A percentile compares a stretch with the other conserved stretches of the same genome.
These are phyloP conservation scores for Oncorhynchus clarkii DNA, from an alignment of 2,113 vertebrate species.

Conservation along the genomic window DNA sequence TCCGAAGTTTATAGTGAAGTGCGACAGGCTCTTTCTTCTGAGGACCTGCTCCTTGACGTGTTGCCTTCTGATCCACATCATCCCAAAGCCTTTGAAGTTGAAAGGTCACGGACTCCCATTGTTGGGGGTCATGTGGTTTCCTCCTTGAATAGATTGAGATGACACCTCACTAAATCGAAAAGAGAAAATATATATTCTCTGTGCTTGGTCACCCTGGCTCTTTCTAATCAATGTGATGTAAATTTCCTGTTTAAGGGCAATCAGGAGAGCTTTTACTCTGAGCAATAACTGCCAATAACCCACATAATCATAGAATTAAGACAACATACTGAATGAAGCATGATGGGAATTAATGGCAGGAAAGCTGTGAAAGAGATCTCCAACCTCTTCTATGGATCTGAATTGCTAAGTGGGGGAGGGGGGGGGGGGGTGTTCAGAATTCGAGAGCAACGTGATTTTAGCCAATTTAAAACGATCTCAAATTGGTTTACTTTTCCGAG, in stretches of 20 bases:
- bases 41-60: neutral
- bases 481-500: slow-evolving; percentile 85
- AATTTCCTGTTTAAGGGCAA: neutral
- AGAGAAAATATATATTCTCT: neutral
- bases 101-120: slow-evolving; percentile 4
- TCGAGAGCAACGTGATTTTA: slow-evolving; percentile 82
- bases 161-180: neutral
- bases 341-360: neutral
- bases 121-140: neutral
- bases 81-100: slow-evolving; percentile 3
- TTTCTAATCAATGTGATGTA: neutral
- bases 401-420: slow-evolving; percentile 66
- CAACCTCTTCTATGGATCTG: neutral
- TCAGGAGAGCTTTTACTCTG: neutral
- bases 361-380: neutral
- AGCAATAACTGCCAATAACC: neutral
- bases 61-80: neutral
- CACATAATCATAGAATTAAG: neutral
- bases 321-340: neutral
- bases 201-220: neutral
- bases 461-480: slow-evolving; percentile 81
- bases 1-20: neutral
- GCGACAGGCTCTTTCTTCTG: neutral
- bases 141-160: neutral
- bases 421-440: slow-evolving; percentile 57